Base-by-base conservation (phyloP, 2,113 vertebrate species). In the Cyanoderma ruficeps region DNA sequence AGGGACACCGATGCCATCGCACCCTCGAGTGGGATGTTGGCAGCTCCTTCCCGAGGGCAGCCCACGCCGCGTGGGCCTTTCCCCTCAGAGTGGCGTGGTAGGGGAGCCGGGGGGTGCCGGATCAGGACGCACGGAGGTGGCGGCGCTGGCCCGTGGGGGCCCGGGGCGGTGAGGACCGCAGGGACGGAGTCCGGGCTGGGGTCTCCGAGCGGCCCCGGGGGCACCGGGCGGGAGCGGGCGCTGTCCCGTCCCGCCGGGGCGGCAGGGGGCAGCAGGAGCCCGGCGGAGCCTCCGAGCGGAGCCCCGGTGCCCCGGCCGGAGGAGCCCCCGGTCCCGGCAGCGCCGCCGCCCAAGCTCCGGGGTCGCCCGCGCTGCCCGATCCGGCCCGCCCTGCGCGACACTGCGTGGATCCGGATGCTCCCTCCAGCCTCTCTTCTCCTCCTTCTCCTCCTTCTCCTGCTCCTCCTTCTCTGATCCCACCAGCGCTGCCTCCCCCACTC, bases 221-320 rank as follows among this genome's bases (percentile, higher is more conserved):
- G 18, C 47, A 39, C 5, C 5, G 64, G 28, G 6, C 6, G 13
- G n/a, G 30, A 83, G 14, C 41, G 17, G 46, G 61, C 41, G 30
- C 49, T 5, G 42, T 31, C 57, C 75, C 49, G 49, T 63, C n/a
- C n/a, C 57, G 31, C 49, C 65, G 30, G 3, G 41, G 91, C 79
- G 44, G 77, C 86, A 95, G 92, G 52, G 92, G 87, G 89, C 86
- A 77, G 92, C 71, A 94, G 21, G 63, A 74, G 70, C 70, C 76
- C 60, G 71, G 79, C 12, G 56, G 71, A 49, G 50, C 47, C 8
- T 20, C 64, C 64, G n/a, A 53, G n/a, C 28, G 28, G 15, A 63
- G 65, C 56, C 56, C 68, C 57, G 69, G 30, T n/a, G 70, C 23
- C 49, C 23, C 69, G 39, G n/a, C 49, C 9, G 28, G 59, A 74